These are phyloP conservation scores for Halcyon smyrnensis DNA, from an alignment of 2,797 vertebrate species.

Conservation along the genomic window DNA sequence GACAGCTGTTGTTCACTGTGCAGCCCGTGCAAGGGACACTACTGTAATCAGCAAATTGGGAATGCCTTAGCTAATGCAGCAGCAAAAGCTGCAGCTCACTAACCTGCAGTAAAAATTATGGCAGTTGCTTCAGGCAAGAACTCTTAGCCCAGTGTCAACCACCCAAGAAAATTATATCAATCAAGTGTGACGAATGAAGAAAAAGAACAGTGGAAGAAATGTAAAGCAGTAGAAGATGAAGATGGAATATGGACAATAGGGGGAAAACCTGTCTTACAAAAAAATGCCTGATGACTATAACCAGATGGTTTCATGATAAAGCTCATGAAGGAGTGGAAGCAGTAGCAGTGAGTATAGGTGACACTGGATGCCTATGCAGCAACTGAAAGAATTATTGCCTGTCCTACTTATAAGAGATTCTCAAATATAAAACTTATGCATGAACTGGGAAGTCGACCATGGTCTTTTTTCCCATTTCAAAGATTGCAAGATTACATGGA, in stretches of 20 bases:
- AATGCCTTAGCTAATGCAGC: not conserved
- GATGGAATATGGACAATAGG: not conserved
- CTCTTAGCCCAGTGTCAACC: rapidly evolving
- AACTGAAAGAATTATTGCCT: not conserved
- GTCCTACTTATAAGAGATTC: not conserved
- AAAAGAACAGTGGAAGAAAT: not conserved
- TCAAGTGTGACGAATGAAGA: not conserved
- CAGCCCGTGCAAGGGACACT: not conserved
- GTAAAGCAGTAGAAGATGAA: not conserved
- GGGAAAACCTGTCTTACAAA: not conserved
- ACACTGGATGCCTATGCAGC: not conserved
- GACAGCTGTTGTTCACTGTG: not conserved
- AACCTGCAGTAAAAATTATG: not conserved
- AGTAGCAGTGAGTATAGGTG: not conserved
- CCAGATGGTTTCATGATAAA: not conserved
- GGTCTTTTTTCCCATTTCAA: not conserved
- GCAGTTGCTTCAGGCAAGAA: not conserved
- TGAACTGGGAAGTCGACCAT: not conserved
- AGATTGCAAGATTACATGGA: not conserved
- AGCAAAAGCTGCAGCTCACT: not conserved
- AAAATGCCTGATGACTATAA: not conserved
- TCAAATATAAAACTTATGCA: not conserved
- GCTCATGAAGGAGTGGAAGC: not conserved
- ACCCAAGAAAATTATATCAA: not conserved
- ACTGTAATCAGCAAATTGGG: not conserved